Evolutionary conservation across 1,140 invertebrate genomes (phyloP).

Genomic region (Drosophila sp.): DNA sequence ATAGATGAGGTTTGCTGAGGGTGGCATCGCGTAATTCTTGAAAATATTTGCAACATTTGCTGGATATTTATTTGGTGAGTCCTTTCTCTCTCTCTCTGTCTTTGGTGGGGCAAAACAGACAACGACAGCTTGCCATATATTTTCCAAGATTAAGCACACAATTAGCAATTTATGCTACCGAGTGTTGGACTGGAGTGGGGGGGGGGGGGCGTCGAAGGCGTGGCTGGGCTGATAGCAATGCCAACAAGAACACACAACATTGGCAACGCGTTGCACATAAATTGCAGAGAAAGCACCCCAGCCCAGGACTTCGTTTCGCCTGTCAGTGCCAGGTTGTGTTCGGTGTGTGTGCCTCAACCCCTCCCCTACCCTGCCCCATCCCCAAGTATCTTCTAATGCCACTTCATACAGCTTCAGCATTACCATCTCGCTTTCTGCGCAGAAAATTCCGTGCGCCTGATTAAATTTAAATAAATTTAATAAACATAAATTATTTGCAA

Average conservation of each 20-base stretch:
- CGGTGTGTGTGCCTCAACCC: constrained; percentile 26
- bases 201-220: constrained; percentile 33
- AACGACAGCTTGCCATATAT: constrained; percentile 64
- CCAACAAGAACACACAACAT: constrained; percentile 54
- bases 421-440: constrained; percentile 14
- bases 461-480: constrained; percentile 83
- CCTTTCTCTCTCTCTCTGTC: too few species aligned
- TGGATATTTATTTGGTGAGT: constrained; percentile 27
- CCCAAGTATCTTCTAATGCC: not conserved
- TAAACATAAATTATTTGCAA: constrained; percentile 82
- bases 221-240: constrained; percentile 46
- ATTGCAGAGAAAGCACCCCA: constrained; percentile 72
- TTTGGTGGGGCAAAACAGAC: constrained; percentile 35
- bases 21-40: constrained; percentile 20
- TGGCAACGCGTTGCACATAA: constrained; percentile 76
- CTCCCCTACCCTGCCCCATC: not conserved
- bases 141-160: constrained; percentile 79
- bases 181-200: not conserved
- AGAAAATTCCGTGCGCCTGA: constrained; percentile 60
- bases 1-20: constrained; percentile 8
- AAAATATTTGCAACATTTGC: constrained; percentile 69
- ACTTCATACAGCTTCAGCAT: not conserved
- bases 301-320: constrained; percentile 9
- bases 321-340: constrained; percentile 39
- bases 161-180: constrained; percentile 67